phyloP scores from a whole-genome alignment of 2,113 vertebrate genomes.

The Thoracochromis brauschi region DNA sequence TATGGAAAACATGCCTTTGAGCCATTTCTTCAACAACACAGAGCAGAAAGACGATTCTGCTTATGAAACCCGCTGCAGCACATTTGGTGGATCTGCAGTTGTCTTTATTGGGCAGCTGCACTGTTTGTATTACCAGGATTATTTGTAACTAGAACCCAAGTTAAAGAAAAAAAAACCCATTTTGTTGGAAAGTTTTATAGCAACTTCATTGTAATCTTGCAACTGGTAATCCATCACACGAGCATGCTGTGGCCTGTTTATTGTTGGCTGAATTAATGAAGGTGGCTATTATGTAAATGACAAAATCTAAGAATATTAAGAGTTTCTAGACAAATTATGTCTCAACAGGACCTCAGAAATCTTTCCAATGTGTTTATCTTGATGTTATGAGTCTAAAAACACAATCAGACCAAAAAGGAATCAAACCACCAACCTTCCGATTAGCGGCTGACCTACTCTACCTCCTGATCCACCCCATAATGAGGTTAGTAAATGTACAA shows the following conservation, averaged over 20 bases:
- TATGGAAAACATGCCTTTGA: background rate
- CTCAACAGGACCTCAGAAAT: background rate
- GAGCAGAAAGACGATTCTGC: background rate
- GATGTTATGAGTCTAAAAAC: background rate
- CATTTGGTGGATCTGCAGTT: background rate
- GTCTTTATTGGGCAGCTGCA: background rate
- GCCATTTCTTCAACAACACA: background rate
- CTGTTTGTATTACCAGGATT: background rate
- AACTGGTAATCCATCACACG: background rate
- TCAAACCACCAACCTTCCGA: background rate
- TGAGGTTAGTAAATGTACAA: background rate
- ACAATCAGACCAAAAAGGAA: background rate
- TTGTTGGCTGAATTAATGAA: background rate
- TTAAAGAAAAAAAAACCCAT: background rate
- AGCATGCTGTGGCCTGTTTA: background rate
- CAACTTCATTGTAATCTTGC: background rate
- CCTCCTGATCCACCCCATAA: background rate
- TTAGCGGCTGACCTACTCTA: background rate
- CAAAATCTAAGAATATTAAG: background rate
- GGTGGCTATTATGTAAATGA: background rate
- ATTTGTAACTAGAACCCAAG: background rate
- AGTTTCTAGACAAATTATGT: background rate
- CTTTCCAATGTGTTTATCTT: background rate
- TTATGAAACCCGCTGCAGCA: background rate
- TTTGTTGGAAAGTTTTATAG: background rate